phyloP scores from a whole-genome alignment of 2,797 vertebrate genomes.

The Microhierax caerulescens region DNA sequence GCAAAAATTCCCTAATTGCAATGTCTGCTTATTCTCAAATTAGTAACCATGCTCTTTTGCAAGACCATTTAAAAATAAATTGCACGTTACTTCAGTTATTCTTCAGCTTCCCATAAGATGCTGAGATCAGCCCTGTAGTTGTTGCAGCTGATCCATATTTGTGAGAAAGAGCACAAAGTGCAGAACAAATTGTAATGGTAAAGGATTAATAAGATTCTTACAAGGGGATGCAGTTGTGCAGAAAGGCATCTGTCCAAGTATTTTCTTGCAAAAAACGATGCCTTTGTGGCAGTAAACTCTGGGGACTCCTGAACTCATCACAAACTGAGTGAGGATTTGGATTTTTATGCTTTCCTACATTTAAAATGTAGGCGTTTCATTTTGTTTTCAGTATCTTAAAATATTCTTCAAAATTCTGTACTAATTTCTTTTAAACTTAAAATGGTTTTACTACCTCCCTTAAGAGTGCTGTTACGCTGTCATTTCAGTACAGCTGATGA shows the following conservation, averaged over 20 bases:
- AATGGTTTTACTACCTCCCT: background rate
- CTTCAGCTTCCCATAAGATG: background rate
- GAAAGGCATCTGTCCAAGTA: background rate
- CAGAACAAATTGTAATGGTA: background rate
- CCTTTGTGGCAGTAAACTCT: background rate
- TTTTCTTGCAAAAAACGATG: background rate
- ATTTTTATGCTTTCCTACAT: background rate
- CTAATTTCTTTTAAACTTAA: background rate
- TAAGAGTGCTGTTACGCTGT: background rate
- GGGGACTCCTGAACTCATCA: background rate
- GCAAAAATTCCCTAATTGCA: conserved; percentile 14
- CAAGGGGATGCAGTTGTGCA: background rate
- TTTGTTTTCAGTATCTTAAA: background rate
- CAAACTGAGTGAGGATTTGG: background rate
- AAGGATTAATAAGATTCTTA: background rate
- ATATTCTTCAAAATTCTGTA: background rate
- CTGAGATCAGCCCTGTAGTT: conserved; percentile 12
- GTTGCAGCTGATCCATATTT: background rate
- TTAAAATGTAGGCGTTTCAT: background rate
- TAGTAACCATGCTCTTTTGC: conserved; percentile 8
- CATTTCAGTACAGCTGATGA: background rate
- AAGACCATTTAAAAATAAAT: conserved; percentile 31
- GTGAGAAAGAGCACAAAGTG: background rate
- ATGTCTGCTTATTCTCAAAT: conserved; percentile 1
- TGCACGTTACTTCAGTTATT: background rate